phyloP scores from a whole-genome alignment of 2,888 invertebrate genomes.

The Erynnis tages region DNA sequence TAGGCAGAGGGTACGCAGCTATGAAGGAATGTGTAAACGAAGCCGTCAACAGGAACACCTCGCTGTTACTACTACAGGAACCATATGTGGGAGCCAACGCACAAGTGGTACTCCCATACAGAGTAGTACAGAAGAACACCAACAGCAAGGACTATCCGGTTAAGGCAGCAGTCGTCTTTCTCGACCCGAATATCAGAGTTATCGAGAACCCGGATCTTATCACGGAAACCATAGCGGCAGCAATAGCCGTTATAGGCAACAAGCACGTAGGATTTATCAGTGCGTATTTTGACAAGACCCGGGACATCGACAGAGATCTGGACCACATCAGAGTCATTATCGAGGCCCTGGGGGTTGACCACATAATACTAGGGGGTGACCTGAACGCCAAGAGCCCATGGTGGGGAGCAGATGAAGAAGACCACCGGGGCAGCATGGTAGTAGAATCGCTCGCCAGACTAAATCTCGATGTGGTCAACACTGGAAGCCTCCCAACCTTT shows the following conservation, averaged over 20 bases:
- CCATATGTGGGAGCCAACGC: too few relatives aligned
- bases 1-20: neutral
- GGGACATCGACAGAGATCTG: neutral
- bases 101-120: neutral
- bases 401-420: neutral
- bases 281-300: neutral
- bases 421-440: neutral
- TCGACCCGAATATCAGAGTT: neutral
- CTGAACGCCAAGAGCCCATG: neutral
- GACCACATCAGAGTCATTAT: neutral
- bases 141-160: neutral
- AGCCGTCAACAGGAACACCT: too few relatives aligned
- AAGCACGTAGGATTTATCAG: neutral
- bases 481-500: neutral
- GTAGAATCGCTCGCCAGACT: neutral
- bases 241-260: neutral
- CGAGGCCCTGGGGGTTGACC: neutral
- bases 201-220: neutral
- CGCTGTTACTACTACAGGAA: too few relatives aligned
- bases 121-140: neutral
- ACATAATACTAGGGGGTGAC: neutral
- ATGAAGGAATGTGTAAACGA: too few relatives aligned
- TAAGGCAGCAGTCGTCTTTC: neutral
- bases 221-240: neutral
- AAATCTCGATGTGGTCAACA: neutral